These are phyloP conservation scores for Lipotes vexillifer DNA, from an alignment of 2,113 vertebrate genomes.

Conservation along the genomic window DNA sequence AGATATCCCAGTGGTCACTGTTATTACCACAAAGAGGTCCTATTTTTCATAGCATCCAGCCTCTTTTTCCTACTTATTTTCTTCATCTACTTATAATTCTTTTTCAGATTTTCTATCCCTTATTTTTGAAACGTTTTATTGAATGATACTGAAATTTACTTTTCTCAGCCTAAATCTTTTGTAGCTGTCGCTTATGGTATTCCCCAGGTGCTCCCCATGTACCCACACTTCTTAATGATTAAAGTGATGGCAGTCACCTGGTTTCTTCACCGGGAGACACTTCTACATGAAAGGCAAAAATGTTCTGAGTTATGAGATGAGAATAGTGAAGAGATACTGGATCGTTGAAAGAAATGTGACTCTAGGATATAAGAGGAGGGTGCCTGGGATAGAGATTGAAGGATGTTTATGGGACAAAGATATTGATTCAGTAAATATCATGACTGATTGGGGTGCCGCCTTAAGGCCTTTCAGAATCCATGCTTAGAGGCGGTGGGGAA, in stretches of 20 bases:
- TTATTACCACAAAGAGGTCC: background rate
- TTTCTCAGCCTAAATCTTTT: background rate
- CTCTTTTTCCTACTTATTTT: conserved; percentile 1
- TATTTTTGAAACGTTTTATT: conserved; percentile 44
- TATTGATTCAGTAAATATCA: background rate
- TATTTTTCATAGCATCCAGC: background rate
- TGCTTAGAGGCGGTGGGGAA: background rate
- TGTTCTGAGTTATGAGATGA: background rate
- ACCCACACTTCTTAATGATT: background rate
- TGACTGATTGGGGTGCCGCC: background rate
- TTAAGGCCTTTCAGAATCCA: background rate
- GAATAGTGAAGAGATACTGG: background rate
- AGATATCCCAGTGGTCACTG: background rate
- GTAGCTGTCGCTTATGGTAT: background rate
- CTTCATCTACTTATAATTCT: background rate
- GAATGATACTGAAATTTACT: background rate
- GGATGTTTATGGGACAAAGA: background rate
- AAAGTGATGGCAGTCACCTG: background rate
- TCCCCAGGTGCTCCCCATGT: background rate
- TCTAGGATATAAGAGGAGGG: background rate
- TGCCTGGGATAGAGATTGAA: conserved; percentile 22
- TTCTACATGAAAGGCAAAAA: conserved; percentile 22
- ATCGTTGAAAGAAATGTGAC: background rate
- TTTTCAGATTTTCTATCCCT: background rate
- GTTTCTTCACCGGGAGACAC: background rate